Evolutionary conservation across 2,113 vertebrate species (phyloP).

Genomic region (Coptodon rendalli): DNA sequence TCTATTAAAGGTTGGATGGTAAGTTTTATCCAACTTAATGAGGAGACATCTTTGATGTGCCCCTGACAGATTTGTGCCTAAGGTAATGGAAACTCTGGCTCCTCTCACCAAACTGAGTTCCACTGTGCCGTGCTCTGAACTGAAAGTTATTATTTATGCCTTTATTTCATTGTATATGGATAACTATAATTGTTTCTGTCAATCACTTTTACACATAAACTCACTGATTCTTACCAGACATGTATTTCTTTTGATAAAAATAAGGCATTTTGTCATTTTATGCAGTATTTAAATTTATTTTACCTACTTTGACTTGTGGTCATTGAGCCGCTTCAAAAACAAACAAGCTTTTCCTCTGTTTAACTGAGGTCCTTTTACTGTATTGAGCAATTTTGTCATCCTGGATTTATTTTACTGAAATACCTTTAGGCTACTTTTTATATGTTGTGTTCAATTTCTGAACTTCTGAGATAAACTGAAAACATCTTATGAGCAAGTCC

Average conservation of each 20-base stretch:
- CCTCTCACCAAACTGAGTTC: background rate
- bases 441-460: background rate
- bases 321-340: background rate
- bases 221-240: rapidly evolving
- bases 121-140: background rate
- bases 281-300: background rate
- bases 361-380: background rate
- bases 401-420: background rate
- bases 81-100: background rate
- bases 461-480: background rate
- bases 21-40: background rate
- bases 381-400: background rate
- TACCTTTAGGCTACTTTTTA: background rate
- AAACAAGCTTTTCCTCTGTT: background rate
- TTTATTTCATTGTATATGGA: background rate
- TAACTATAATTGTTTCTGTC: background rate
- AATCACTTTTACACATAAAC: background rate
- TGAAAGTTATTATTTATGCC: background rate
- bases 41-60: background rate
- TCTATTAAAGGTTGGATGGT: background rate
- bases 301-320: background rate
- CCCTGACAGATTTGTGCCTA: background rate
- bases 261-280: background rate
- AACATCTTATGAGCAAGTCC: background rate
- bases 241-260: background rate